Base-by-base conservation (phyloP, 2,888 invertebrate species). In the Caenorhabditis auriculariae region DNA sequence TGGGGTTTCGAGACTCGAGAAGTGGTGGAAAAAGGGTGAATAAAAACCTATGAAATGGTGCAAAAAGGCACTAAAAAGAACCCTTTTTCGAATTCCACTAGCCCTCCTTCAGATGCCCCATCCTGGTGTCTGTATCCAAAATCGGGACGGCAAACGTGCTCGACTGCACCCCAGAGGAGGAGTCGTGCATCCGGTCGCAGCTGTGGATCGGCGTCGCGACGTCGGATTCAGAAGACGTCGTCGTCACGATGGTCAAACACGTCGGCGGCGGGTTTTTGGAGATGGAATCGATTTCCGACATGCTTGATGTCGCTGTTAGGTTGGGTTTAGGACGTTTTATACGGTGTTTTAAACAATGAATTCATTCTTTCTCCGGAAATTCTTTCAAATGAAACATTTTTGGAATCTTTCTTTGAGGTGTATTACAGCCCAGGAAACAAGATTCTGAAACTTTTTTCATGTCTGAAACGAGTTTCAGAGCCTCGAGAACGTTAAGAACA, bases 101-200 rank as follows among this genome's bases (percentile, higher is more conserved):
- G 21, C 12, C 12, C 41, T 32, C 3, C 45, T 69, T 23, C 50
- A 74, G 73, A 24, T 66, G 68, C 6, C 78, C 78, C 4, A 42
- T 77, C 5, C 54, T 78, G 2, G 54, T 74, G 1, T 62, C 72
- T 1, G 70, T 77, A 15, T 69, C 65, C 29, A 75, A 72, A 49
- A 63, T 78, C 12, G 78, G 78, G 15, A 59, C 62, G 12, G 56
- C 64, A 1, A 75, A 74, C 35, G 69, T 77, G 7, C 52, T 77
- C 9, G 78, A 78, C 48, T 68, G 72, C 26, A 69, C 66, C 2
- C 57, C 66, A 4, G 61, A 59, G 46, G 78, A 78, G 54, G 77
- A 78, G 38, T 59, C 55, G 6, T 78, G 78, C 46, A 56, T 71
- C 19, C 54, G 70, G 28, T 68, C 74, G 9, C 60, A 72, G 17